Base-by-base conservation (phyloP, 2,888 invertebrate species). In the Lepidonotus clava region DNA sequence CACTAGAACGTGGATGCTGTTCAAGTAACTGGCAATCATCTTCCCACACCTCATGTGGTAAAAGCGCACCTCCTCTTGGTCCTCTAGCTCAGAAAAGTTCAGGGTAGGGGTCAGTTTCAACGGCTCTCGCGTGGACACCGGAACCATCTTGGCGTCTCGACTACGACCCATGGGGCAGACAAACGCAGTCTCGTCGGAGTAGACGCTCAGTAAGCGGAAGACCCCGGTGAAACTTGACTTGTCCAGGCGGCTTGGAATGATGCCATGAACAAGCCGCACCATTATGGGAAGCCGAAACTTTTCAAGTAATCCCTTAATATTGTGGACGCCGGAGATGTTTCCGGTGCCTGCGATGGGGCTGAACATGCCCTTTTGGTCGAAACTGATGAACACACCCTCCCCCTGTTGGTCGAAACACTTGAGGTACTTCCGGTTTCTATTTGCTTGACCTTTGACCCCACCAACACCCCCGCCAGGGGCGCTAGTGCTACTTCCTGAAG, bases 301-400 rank as follows among this genome's bases (percentile, higher is more conserved):
- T 90, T 97, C 96, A 86, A 98, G 95, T 90, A 98, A 95, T 92
- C 97, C 98, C 92, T 97, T 96, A 24, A 98, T 97, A 89, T 97
- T 97, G 94, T 98, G 98, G 28, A 98, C 98, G 34, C 98, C 98
- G 93, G 98, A 97, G 89, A 98, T 98, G 95, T 98, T 98, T 92
- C 98, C 98, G 94, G 98, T 97, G 92, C 97, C 96, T 88, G 98
- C 98, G 86, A 98, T 95, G 80, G 98, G 97, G 91, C 98, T 98
- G 95, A 98, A 98, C 92, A 97, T 96, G 53, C 98, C 98, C 93
- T 97, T 96, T 94, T 97, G 97, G 92, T 98, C 98, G 93, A 97
- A 95, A 88, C 97, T 96, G 90, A 98, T 95, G 92, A 97, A 96
- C 41, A 98, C 95, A 91, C 96, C 96, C 92, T 98, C 97, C 61